Percentiles rank a stretch among this genome's conserved stretches.
Evolutionary conservation across 2,888 invertebrate genomes (phyloP).

Genomic region (Synanthedon andrenaeformis): DNA sequence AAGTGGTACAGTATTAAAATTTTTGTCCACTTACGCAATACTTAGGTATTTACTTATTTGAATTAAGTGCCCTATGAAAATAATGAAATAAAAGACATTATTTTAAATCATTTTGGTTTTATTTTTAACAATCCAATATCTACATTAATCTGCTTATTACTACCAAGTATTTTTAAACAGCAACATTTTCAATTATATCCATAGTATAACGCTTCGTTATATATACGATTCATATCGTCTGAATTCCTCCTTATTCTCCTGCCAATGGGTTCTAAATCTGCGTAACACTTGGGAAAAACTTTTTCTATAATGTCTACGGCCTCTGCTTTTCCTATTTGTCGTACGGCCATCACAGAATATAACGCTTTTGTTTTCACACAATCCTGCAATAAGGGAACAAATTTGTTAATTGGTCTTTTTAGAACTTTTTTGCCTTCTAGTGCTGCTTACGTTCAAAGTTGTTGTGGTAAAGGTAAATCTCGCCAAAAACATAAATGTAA

Average conservation of each 20-base stretch:
- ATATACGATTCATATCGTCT: conserved; percentile 80
- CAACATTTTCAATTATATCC: conserved; percentile 73
- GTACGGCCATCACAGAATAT: conserved; percentile 84
- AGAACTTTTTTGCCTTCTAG: too few relatives aligned
- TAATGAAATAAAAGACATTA: conserved; percentile 68
- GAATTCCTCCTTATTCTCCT: conserved; percentile 81
- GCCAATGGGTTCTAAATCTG: conserved; percentile 93
- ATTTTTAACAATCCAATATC: conserved; percentile 20
- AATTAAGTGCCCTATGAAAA: conserved; percentile 34
- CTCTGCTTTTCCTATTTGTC: conserved; percentile 77
- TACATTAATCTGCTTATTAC: conserved; percentile 1
- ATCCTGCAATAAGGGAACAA: conserved; percentile 58
- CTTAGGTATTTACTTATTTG: conserved; percentile 13
- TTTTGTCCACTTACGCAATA: conserved; percentile 37
- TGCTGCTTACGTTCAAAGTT: too few relatives aligned
- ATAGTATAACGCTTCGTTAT: conserved; percentile 80
- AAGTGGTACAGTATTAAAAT: conserved; percentile 37
- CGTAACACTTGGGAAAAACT: conserved; percentile 92
- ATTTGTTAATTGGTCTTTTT: too few relatives aligned
- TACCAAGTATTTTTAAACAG: neutral
- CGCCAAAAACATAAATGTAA: too few relatives aligned
- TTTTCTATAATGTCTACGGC: conserved; percentile 83
- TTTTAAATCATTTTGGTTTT: conserved; percentile 55
- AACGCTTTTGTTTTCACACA: conserved; percentile 93
- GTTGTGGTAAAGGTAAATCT: too few relatives aligned